phyloP scores from a whole-genome alignment of 2,113 vertebrate species.

The Strix uralensis region DNA sequence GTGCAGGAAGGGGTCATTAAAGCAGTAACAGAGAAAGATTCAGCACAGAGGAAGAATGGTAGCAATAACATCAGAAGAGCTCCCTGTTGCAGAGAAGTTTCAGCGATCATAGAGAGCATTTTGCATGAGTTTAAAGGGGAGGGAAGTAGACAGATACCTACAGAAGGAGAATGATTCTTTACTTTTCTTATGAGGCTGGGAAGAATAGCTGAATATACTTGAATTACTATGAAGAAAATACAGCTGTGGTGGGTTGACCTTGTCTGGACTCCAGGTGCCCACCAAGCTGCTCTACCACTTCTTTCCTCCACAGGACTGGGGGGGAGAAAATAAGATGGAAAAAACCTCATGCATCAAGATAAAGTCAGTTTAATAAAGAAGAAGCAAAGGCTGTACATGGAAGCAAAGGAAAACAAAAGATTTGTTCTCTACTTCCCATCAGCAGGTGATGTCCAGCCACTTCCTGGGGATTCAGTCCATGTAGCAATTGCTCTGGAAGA shows the following conservation, averaged over 20 bases:
- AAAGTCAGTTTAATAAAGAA: neutral
- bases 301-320: neutral
- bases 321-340: neutral
- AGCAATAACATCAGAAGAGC: neutral
- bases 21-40: neutral
- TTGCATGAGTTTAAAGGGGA: neutral
- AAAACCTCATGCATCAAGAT: neutral
- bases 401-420: neutral
- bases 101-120: fast-evolving
- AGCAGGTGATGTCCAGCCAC: neutral
- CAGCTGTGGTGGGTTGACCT: neutral
- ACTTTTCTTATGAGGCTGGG: neutral
- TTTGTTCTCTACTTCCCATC: neutral
- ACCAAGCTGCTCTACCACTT: neutral
- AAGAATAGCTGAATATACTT: neutral
- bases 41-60: neutral
- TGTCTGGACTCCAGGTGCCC: neutral
- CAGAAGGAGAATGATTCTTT: neutral
- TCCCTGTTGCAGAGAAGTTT: neutral
- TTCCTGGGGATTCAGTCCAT: neutral
- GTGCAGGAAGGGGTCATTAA: neutral
- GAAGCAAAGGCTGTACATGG: neutral
- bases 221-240: neutral
- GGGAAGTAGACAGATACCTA: neutral
- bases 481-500: neutral